Conservation (phyloP, 2,113 vertebrate genomes). For the Cricetomys ansorgei region DNA sequence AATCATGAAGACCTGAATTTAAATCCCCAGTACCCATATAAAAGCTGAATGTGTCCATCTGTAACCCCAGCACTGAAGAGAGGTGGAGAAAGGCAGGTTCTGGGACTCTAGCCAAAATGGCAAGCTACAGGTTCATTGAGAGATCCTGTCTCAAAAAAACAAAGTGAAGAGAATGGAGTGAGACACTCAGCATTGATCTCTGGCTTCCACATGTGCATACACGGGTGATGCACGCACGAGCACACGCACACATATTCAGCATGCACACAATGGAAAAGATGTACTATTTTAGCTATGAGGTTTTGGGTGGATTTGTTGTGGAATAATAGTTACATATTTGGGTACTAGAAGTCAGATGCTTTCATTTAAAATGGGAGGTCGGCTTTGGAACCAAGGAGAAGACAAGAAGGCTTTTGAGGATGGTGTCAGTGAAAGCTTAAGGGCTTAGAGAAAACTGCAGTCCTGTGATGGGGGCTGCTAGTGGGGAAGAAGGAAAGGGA, state of each 20-base stretch:
- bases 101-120: not conserved
- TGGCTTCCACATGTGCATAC: not conserved
- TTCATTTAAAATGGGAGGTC: not conserved
- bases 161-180: not conserved
- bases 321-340: not conserved
- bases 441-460: not conserved
- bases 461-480: not conserved
- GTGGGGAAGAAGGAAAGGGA: not conserved
- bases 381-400: slow-evolving; percentile 3
- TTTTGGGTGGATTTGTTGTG: not conserved
- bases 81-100: not conserved
- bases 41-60: not conserved
- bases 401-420: not conserved
- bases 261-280: not conserved
- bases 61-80: not conserved
- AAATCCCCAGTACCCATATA: not conserved
- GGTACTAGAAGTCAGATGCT: not conserved
- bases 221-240: not conserved
- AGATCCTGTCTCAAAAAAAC: not conserved
- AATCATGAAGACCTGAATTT: not conserved
- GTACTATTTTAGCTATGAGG: not conserved
- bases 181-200: not conserved
- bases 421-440: not conserved
- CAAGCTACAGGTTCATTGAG: not conserved
- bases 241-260: not conserved